phyloP scores from a whole-genome alignment of 2,113 vertebrate species.

The Butastur rufipennis region DNA sequence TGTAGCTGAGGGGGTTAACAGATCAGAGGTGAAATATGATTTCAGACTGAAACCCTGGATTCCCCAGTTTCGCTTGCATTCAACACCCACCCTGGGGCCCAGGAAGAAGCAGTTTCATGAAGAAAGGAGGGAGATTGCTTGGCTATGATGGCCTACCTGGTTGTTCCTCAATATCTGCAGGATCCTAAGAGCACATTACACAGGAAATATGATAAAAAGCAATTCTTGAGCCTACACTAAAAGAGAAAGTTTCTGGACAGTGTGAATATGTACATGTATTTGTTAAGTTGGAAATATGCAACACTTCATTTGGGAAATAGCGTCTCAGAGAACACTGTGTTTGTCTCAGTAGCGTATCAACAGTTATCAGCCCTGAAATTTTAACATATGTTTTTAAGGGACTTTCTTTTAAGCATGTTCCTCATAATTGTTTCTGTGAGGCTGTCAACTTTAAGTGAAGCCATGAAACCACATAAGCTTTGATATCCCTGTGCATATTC shows the following conservation, averaged over 20 bases:
- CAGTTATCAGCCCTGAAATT: background rate
- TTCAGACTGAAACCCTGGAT: background rate
- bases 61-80: background rate
- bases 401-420: background rate
- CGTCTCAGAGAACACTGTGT: background rate
- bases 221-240: background rate
- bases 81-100: background rate
- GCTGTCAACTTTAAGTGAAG: background rate
- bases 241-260: background rate
- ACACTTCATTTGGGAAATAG: background rate
- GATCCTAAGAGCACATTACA: background rate
- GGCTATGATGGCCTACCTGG: background rate
- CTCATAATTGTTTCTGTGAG: background rate
- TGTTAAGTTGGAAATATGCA: background rate
- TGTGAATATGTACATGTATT: accelerated
- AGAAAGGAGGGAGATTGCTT: background rate
- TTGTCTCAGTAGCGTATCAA: background rate
- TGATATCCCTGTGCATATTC: background rate
- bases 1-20: background rate
- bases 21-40: background rate
- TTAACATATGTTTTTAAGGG: background rate
- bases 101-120: background rate
- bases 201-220: background rate
- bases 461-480: background rate
- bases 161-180: background rate